phyloP scores from a whole-genome alignment of 2,797 vertebrate genomes.

The Enteromius afrohamiltoni region DNA sequence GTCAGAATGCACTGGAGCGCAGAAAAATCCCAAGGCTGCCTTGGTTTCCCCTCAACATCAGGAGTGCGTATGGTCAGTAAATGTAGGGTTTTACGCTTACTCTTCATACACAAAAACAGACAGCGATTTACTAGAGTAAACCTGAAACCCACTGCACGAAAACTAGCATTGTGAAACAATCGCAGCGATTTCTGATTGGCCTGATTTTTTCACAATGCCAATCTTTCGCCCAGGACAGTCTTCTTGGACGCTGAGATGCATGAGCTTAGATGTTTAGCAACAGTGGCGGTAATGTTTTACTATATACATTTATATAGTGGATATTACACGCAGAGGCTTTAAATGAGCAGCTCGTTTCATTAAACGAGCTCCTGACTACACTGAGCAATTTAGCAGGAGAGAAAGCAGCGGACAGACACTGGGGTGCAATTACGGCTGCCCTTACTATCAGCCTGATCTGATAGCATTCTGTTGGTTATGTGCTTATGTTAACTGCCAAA shows the following conservation, averaged over 20 bases:
- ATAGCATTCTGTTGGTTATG: slow-evolving; percentile 12
- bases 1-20: slow-evolving; percentile 30
- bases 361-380: slow-evolving; percentile 29
- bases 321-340: slow-evolving; percentile 13
- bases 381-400: slow-evolving; percentile 18
- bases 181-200: no score
- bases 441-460: slow-evolving; percentile 25
- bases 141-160: no score
- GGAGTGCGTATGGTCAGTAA: slow-evolving; percentile 6
- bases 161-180: no score
- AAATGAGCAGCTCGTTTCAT: slow-evolving; percentile 41
- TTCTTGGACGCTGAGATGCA: not conserved
- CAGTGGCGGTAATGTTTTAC: not conserved
- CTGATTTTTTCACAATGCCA: no score
- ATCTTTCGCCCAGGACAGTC: no score
- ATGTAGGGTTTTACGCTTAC: not conserved
- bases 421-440: slow-evolving; percentile 45
- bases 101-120: slow-evolving; percentile 1
- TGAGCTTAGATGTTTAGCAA: not conserved
- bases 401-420: slow-evolving; percentile 40
- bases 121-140: not conserved
- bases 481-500: slow-evolving; percentile 19
- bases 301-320: slow-evolving; percentile 6
- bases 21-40: slow-evolving; percentile 17
- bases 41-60: slow-evolving; percentile 14